Evolutionary conservation across 2,797 vertebrate genomes (phyloP).

Genomic region (Xerus rutilus): DNA sequence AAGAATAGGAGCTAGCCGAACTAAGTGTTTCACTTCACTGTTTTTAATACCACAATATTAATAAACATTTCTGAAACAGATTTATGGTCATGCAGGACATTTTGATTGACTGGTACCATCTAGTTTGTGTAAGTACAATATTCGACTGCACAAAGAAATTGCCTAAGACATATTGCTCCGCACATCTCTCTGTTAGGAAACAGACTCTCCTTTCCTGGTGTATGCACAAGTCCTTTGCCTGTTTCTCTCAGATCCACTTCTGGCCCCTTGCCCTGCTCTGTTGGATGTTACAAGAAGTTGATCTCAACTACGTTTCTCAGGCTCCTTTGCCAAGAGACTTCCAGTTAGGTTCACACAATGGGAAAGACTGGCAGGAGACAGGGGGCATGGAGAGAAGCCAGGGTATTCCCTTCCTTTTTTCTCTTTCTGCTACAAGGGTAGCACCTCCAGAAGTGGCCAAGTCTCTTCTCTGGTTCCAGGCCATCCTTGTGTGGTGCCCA

Average conservation of each 20-base stretch:
- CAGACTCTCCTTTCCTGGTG: not conserved
- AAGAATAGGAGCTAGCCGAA: not conserved
- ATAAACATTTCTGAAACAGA: not conserved
- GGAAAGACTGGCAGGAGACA: not conserved
- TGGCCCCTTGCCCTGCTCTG: not conserved
- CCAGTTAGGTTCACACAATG: not conserved
- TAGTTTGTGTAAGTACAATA: not conserved
- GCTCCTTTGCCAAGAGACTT: not conserved
- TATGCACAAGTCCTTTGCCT: not conserved
- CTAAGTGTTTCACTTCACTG: not conserved
- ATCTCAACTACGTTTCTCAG: not conserved
- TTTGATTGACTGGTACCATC: not conserved
- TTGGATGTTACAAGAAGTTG: not conserved
- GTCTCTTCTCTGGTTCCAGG: not conserved
- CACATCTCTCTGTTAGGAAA: not conserved
- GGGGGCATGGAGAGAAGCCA: not conserved
- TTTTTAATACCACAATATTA: not conserved
- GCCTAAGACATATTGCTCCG: not conserved
- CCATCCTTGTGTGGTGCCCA: not conserved
- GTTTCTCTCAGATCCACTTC: not conserved
- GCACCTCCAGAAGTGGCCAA: not conserved
- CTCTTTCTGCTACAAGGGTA: not conserved
- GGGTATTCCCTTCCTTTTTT: not conserved
- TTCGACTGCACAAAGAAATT: not conserved
- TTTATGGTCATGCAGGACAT: not conserved